phyloP scores from a whole-genome alignment of 2,797 vertebrate species.

The Rhabdomys pumilio region DNA sequence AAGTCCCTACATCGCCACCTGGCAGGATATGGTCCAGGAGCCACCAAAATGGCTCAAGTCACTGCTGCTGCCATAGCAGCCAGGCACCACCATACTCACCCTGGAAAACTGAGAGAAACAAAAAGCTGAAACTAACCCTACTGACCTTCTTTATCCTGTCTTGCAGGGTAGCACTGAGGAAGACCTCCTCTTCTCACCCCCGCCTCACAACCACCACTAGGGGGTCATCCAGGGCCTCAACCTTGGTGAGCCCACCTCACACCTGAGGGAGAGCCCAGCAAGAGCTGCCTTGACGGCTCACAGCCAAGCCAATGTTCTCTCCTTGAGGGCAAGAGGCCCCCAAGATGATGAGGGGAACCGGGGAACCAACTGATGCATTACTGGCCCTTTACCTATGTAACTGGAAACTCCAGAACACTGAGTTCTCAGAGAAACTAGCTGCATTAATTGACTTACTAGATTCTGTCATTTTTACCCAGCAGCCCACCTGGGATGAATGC shows the following conservation, averaged over 20 bases:
- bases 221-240: no score
- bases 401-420: background rate
- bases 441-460: background rate
- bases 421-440: background rate
- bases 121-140: no score
- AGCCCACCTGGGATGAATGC: background rate
- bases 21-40: background rate
- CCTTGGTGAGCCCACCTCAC: background rate
- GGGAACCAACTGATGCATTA: background rate
- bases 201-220: no score
- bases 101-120: no score
- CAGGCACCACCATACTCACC: no score
- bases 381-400: background rate
- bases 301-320: background rate
- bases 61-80: background rate
- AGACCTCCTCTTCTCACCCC: no score
- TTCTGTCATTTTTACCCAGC: background rate
- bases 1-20: background rate
- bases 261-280: background rate
- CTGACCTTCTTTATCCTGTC: no score
- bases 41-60: background rate
- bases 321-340: background rate
- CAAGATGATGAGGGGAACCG: background rate
- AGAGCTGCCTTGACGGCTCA: background rate
- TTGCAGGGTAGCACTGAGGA: no score